Evolutionary conservation across 2,113 vertebrate species (phyloP).

Genomic region (Scytalopus superciliaris): DNA sequence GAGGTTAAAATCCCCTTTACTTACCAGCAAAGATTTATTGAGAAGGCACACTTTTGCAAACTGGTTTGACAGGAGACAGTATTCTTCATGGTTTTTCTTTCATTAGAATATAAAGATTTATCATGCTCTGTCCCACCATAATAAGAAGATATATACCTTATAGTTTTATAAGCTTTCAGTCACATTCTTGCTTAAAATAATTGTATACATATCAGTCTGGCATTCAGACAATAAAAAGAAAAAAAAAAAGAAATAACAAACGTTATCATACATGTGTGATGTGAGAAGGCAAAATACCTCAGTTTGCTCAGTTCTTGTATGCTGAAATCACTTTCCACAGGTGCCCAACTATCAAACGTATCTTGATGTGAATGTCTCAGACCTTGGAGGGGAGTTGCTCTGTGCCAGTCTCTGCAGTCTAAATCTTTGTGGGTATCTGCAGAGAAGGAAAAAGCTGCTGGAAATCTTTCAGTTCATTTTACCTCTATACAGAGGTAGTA

Average conservation of each 20-base stretch:
- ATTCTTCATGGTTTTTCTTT: background rate
- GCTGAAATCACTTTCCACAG: background rate
- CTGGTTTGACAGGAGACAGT: background rate
- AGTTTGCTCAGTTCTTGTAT: background rate
- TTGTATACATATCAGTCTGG: background rate
- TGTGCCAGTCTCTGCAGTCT: background rate
- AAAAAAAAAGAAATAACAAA: too few relatives aligned
- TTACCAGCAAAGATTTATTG: background rate
- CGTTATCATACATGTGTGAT: background rate
- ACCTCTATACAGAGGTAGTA: background rate
- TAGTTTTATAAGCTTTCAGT: background rate
- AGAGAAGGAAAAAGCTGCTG: background rate
- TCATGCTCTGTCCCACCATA: background rate
- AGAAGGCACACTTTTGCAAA: background rate
- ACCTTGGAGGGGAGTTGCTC: background rate
- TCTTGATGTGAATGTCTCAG: background rate
- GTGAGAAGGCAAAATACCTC: slow-evolving; percentile 13
- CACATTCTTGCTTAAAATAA: background rate
- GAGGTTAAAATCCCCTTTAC: background rate
- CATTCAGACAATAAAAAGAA: background rate
- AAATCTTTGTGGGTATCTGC: background rate
- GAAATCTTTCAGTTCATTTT: background rate
- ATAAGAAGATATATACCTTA: background rate
- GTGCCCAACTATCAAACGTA: background rate
- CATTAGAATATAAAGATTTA: background rate